Base-by-base conservation (phyloP, 2,797 vertebrate genomes). In the Alca torda region DNA sequence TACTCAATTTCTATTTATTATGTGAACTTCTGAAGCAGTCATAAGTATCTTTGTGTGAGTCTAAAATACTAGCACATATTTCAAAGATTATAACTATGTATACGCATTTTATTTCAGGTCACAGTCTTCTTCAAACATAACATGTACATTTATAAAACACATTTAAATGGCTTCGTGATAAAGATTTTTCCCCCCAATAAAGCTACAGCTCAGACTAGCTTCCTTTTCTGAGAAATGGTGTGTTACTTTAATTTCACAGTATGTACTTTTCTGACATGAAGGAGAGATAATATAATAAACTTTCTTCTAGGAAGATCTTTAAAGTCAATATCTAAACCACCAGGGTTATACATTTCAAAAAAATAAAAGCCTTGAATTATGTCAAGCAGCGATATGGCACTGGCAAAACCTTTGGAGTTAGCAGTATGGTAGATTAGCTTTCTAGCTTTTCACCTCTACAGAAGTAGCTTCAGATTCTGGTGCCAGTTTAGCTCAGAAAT, bases 171-270 rank as follows among this genome's bases (percentile, higher is more conserved):
- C 11, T 56, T 70, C 70, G 11, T 84, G 51, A 65, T 74, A 51
- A 77, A 50, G 20, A 78, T 26, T 70, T 28, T 3, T 0, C 3
- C 25, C 33, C 33, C 72, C 33, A 76, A 0, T 76, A 88, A 76
- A 43, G 65, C 30, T 37, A 60, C 18, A 84, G 54, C 21, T 77
- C 25, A 67, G 48, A 65, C 28, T 61, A 65, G 1, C 23, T 81
- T 81, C 43, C 45, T 89, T 37, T 91, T 69, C 84, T 30, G 33
- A 90, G 65, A 96, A 94, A 94, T 39, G 4, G 24, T 85, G 31
- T 94, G 53, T 67, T 90, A 57, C 50, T 90, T 91, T 91, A 93
- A 95, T 96, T 97, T 96, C 93, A 87, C 80, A 95, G 48, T 73
- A 69, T 45, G 37, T 92, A 82, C 54, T 91, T 91, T 92, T 83